Evolutionary conservation across 2,888 invertebrate genomes (phyloP).

Genomic region (Operophtera brumata): DNA sequence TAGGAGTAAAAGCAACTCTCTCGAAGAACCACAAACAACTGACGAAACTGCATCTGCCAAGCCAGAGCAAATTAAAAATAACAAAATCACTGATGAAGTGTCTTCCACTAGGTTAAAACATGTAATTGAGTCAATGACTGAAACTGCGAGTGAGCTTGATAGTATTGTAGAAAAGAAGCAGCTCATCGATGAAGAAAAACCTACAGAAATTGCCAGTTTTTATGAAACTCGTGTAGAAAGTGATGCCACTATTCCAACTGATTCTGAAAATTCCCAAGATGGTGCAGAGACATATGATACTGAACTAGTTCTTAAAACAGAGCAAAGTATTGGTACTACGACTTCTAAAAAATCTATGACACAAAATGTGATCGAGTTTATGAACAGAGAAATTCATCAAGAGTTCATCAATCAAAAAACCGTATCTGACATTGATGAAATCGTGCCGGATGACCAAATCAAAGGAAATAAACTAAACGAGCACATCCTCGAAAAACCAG

Average conservation of each 20-base stretch:
- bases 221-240: neutral
- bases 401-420: conserved; percentile 5
- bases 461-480: neutral
- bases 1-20: conserved; percentile 82
- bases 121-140: conserved; percentile 8
- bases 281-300: neutral
- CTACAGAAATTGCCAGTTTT: neutral
- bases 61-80: conserved; percentile 37
- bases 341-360: conserved; percentile 5
- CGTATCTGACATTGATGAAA: neutral
- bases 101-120: conserved; percentile 46
- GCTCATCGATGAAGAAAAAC: neutral
- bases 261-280: conserved; percentile 3
- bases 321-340: conserved; percentile 4
- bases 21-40: conserved; percentile 48
- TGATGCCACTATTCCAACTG: neutral
- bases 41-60: conserved; percentile 35
- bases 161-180: neutral
- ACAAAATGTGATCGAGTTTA: conserved; percentile 18
- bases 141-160: neutral
- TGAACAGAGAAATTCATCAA: conserved; percentile 20
- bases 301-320: neutral
- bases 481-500: neutral
- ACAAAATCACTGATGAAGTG: conserved; percentile 50
- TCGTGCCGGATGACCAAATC: neutral